A percentile compares a stretch with the other conserved stretches of the same genome.
Evolutionary conservation across 2,113 vertebrate genomes (phyloP).

Genomic region (Nyctibius bracteatus): DNA sequence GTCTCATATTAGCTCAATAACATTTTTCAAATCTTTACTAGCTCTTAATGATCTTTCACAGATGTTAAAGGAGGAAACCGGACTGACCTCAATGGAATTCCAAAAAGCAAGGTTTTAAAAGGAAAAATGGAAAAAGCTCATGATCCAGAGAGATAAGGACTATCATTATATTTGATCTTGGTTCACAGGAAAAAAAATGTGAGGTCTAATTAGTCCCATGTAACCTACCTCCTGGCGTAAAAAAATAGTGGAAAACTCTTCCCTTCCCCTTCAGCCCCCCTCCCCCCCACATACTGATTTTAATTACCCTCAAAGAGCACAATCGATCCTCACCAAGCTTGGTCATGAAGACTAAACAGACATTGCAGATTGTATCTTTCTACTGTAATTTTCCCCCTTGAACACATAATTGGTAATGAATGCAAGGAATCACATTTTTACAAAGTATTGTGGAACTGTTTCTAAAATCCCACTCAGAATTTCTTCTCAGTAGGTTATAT

Average conservation of each 20-base stretch:
- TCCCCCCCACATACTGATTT: not conserved
- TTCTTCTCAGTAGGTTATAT: not conserved
- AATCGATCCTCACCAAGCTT: not conserved
- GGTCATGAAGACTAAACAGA: not conserved
- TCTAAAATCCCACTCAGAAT: not conserved
- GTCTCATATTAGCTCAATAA: not conserved
- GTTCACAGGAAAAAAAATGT: not conserved
- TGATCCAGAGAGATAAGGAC: not conserved
- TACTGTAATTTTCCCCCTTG: not conserved
- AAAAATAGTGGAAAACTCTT: not conserved
- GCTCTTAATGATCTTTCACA: not conserved
- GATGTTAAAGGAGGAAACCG: not conserved
- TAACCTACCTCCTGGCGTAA: not conserved
- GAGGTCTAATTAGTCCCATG: not conserved
- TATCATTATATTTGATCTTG: not conserved
- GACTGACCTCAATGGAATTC: not conserved
- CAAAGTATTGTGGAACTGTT: not conserved
- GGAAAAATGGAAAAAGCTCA: not conserved
- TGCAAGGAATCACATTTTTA: not conserved
- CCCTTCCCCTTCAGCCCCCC: not conserved
- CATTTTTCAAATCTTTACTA: slow-evolving; percentile 10
- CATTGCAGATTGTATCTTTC: not conserved
- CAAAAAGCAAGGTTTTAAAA: not conserved
- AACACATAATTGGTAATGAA: not conserved
- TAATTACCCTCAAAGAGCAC: not conserved